Conservation (phyloP, 1,140 invertebrate genomes). For the Eupristina koningsbergeri region DNA sequence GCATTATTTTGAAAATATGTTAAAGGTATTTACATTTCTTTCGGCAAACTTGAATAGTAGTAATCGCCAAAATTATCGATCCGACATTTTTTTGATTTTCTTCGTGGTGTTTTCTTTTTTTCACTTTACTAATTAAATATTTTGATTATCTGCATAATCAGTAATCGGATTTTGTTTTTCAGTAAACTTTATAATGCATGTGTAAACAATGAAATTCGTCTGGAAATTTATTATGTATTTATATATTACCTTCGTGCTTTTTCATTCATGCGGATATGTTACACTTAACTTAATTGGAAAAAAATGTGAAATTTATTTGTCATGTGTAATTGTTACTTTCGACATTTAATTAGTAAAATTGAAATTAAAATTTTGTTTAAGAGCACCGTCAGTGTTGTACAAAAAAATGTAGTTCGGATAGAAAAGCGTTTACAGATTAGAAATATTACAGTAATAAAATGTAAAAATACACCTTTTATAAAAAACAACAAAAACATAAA, state of each 20-base stretch:
- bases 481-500: neutral
- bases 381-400: neutral
- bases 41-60: neutral
- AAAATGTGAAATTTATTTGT: constrained; percentile 42
- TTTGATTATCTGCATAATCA: constrained; percentile 14
- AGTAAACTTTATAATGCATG: neutral
- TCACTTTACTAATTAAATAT: constrained; percentile 13
- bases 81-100: neutral
- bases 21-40: neutral
- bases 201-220: constrained; percentile 45
- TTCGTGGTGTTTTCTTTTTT: neutral
- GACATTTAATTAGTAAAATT: constrained; percentile 29
- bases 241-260: constrained; percentile 9
- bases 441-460: neutral
- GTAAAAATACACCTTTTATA: neutral
- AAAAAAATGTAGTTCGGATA: neutral
- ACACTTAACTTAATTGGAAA: constrained; percentile 50
- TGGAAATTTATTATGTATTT: constrained; percentile 29
- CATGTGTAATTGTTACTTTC: constrained; percentile 31
- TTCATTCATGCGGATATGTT: neutral
- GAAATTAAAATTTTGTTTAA: constrained; percentile 14
- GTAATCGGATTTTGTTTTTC: constrained; percentile 11
- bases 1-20: too few relatives aligned
- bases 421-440: neutral
- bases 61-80: neutral